Base-by-base conservation (phyloP, 64 coral and sea anemone species). In the Actinia equina region DNA sequence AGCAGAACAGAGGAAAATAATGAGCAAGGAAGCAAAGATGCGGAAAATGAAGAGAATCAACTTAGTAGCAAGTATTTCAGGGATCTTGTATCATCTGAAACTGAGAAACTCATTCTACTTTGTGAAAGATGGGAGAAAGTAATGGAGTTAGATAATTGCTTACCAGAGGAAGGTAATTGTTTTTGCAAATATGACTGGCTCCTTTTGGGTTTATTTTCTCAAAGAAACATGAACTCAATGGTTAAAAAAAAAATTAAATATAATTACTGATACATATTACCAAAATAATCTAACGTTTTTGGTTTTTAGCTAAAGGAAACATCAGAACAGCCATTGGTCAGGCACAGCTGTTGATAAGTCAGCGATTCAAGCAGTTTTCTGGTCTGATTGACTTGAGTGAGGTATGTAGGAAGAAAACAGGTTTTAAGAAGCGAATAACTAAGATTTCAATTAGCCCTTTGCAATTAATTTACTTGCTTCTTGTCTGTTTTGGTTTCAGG, bases 341-440 rank as follows among this genome's bases (percentile, higher is more conserved):
- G 88, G 94, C 91, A 23, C 94, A 96, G 57, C 81, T 96, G 59
- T 14, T 96, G 16, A 93, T 96, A 85, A 87, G 85, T 88, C 94
- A 96, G 59, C 44, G 94, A 44, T 96, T 96, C 82, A 89, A 87
- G 87, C 94, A 96, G 70, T 96, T 96, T 57, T 93, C 88, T 85
- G 94, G 91, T 26, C 70, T 96, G 22, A 90, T 96, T 82, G 88
- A 93, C 20, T 67, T 96, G 13, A 96, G 94, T 82, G 94, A 96
- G 88, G 94, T 96, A 43, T 87, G 71, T 87, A 9, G 4, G 7
- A 52, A 57, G 11, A 2, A 3, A 17, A 14, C n/a, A 74, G n/a
- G 26, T 14, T 30, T 42, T 41, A 14, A 65, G 20, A 65, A 5
- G 3, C 23, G 3, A 65, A 65, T 2, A 65, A 65, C 0, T 65